Percentiles rank a stretch among this genome's conserved stretches.
Evolutionary conservation across 2,113 vertebrate species (phyloP).

Genomic region (Cololabis saira): DNA sequence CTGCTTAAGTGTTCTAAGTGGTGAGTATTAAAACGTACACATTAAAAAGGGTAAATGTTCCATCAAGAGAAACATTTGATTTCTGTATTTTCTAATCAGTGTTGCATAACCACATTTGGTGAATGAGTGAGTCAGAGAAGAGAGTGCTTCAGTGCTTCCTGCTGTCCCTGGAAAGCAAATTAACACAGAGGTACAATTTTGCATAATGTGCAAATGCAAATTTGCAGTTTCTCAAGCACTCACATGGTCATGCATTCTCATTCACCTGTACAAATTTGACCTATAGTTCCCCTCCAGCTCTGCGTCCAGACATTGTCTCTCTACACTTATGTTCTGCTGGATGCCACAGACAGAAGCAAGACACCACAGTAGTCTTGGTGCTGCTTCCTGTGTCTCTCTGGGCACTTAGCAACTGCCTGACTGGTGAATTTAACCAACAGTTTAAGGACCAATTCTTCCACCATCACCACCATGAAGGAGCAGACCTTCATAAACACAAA

Average conservation of each 20-base stretch:
- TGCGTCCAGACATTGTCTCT: conserved; percentile 19
- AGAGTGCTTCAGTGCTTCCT: not conserved
- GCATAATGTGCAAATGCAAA: conserved; percentile 32
- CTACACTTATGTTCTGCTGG: conserved; percentile 23
- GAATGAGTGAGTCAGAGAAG: conserved; percentile 32
- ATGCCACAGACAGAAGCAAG: conserved; percentile 59
- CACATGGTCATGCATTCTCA: conserved; percentile 3
- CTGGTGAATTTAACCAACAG: too few species aligned
- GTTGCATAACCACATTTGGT: not conserved
- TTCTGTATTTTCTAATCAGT: conserved; percentile 19
- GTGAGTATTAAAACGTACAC: not conserved
- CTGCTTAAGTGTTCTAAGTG: too few species aligned
- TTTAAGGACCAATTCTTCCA: too few species aligned
- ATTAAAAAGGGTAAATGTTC: not conserved
- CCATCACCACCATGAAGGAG: too few species aligned
- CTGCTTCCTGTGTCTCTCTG: conserved; percentile 64
- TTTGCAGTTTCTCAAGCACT: conserved; percentile 18
- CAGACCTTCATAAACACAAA: too few species aligned
- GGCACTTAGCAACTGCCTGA: conserved; percentile 66
- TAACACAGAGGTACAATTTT: conserved; percentile 28
- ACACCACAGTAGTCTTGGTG: conserved; percentile 57
- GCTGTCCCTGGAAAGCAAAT: conserved; percentile 18
- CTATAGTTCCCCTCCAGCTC: conserved; percentile 77
- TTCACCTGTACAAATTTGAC: conserved; percentile 61
- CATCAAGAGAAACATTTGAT: not conserved